Conservation (phyloP, 1,140 invertebrate genomes). For the Dreissena polymorpha region DNA sequence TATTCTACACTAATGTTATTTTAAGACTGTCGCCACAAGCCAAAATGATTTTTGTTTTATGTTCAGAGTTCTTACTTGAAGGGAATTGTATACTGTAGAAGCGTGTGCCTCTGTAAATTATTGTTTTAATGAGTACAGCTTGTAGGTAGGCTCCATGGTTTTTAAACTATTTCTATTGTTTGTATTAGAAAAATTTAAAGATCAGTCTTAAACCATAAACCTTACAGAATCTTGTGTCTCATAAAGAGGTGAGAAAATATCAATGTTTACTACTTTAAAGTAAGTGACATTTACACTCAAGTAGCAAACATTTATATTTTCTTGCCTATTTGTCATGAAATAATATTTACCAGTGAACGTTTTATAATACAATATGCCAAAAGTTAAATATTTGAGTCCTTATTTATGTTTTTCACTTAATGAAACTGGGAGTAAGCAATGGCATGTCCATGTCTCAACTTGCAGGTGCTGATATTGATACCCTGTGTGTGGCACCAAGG, state of each 20-base stretch:
- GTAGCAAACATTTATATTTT: background rate
- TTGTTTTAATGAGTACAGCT: too few species aligned
- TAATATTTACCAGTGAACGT: background rate
- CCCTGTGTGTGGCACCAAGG: slow-evolving; percentile 97
- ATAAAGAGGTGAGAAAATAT: background rate
- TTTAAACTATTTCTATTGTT: slow-evolving; percentile 83
- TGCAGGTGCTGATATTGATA: slow-evolving; percentile 98
- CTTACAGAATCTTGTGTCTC: slow-evolving; percentile 76
- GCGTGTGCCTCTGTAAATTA: too few species aligned
- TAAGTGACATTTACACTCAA: background rate
- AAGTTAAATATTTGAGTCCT: background rate
- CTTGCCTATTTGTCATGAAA: background rate
- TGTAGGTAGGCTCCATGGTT: too few species aligned
- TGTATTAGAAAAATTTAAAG: slow-evolving; percentile 99
- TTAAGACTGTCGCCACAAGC: too few species aligned
- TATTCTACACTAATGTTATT: too few species aligned
- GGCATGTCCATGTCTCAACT: background rate
- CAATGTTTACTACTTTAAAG: background rate
- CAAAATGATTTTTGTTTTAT: too few species aligned
- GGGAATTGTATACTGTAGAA: too few species aligned
- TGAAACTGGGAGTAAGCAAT: background rate
- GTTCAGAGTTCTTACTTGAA: too few species aligned
- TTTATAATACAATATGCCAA: background rate
- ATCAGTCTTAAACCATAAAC: slow-evolving; percentile 94
- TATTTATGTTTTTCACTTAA: background rate